These are phyloP conservation scores for Tenebrio molitor DNA, from an alignment of 1,140 invertebrate species.

Conservation along the genomic window DNA sequence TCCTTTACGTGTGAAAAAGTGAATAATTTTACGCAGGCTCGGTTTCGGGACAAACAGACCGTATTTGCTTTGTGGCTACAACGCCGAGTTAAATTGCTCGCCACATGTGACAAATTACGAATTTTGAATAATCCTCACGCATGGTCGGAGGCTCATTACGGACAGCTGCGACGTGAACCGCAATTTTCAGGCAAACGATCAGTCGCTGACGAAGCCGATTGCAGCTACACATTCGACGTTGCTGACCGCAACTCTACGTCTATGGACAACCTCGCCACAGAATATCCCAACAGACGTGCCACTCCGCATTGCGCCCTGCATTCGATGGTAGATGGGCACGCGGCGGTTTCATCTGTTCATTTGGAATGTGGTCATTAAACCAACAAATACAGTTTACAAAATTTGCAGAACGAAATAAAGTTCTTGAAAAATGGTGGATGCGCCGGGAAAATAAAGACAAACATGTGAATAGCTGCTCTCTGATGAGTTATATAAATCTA, in stretches of 20 bases:
- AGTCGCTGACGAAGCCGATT: conserved; percentile 43
- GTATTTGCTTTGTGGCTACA: conserved; percentile 46
- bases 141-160: conserved; percentile 52
- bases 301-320: too few relatives aligned
- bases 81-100: conserved; percentile 54
- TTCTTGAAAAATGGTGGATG: conserved; percentile 30
- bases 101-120: conserved; percentile 57
- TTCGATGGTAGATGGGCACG: too few relatives aligned
- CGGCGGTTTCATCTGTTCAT: too few relatives aligned
- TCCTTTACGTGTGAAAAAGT: conserved; percentile 3
- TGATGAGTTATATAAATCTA: too few relatives aligned
- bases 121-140: conserved; percentile 58
- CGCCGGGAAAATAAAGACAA: conserved; percentile 1
- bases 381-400: too few relatives aligned
- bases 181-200: conserved; percentile 50
- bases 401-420: too few relatives aligned
- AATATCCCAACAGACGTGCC: conserved; percentile 66
- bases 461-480: too few relatives aligned
- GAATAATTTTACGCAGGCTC: conserved; percentile 42
- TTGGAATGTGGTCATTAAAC: too few relatives aligned
- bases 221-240: not conserved
- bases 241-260: conserved; percentile 22
- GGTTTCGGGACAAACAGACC: conserved; percentile 45
- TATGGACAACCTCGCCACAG: conserved; percentile 70
- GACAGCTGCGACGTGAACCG: conserved; percentile 51